phyloP scores from a whole-genome alignment of 2,888 invertebrate species.

The Tetragnatha montana region DNA sequence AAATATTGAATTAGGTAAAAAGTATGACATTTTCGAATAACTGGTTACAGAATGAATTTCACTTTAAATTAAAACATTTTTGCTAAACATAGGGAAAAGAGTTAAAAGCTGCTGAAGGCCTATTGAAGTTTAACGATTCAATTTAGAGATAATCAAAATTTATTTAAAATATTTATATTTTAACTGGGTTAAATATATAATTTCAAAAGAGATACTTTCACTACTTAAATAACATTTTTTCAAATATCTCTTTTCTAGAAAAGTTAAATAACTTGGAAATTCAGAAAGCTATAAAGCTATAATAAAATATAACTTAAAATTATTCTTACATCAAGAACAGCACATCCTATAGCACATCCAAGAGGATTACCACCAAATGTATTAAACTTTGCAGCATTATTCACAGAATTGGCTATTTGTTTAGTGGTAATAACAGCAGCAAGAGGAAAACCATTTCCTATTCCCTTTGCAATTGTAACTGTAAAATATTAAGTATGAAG shows the following conservation, averaged over 20 bases:
- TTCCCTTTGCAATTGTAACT: constrained; percentile 95
- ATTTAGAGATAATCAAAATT: too few species aligned
- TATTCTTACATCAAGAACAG: constrained; percentile 89
- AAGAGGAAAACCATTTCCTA: constrained; percentile 94
- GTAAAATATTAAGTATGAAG: constrained; percentile 6
- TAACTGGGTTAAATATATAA: neutral
- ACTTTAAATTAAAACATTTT: too few species aligned
- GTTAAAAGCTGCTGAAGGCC: too few species aligned
- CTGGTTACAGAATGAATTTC: too few species aligned
- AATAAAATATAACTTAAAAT: constrained; percentile 67
- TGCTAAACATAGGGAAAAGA: too few species aligned
- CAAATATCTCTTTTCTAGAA: neutral
- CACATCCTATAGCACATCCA: constrained; percentile 89
- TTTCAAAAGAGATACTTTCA: neutral
- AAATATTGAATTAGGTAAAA: too few species aligned
- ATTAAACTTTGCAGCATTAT: constrained; percentile 89
- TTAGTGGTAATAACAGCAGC: constrained; percentile 95
- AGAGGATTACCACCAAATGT: constrained; percentile 97
- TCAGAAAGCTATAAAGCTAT: neutral
- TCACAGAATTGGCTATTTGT: constrained; percentile 87
- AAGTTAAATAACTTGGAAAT: neutral
- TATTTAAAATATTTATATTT: too few species aligned
- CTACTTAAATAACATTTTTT: neutral
- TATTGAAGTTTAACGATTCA: too few species aligned
- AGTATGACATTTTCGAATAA: too few species aligned